Conservation (phyloP, 1,140 invertebrate genomes). For the Hycleus cichorii region DNA sequence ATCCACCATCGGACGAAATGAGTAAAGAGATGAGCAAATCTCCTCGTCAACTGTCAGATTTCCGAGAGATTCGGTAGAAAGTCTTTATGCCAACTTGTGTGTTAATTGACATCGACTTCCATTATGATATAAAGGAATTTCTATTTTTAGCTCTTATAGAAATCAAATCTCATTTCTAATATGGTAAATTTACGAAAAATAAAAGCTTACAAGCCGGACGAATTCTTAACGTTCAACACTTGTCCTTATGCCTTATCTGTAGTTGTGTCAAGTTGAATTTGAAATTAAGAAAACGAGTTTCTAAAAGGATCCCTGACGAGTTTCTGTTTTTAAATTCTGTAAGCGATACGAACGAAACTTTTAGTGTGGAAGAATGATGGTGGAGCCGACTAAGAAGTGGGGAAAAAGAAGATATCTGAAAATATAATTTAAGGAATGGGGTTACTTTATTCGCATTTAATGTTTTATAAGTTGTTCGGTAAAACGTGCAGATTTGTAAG, state of each 20-base stretch:
- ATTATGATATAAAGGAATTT: no score
- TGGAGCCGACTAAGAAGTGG: no score
- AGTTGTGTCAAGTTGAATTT: constrained; percentile 8
- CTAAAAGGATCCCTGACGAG: constrained; percentile 14
- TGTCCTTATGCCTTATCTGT: background rate
- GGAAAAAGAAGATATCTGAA: constrained; percentile 8
- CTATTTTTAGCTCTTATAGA: no score
- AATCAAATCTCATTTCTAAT: no score
- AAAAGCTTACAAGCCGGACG: no score
- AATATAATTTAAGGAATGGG: constrained; percentile 19
- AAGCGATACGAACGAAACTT: constrained; percentile 9
- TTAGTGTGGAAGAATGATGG: background rate
- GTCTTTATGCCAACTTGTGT: constrained; percentile 1
- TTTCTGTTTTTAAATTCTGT: constrained; percentile 17
- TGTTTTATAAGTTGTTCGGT: constrained; percentile 17
- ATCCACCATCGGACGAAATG: constrained; percentile 6
- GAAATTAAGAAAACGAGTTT: constrained; percentile 20
- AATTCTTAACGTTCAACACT: no score
- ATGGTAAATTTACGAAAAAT: no score
- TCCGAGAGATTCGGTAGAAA: constrained; percentile 12
- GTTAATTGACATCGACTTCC: no score
- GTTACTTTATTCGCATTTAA: constrained; percentile 20
- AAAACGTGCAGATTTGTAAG: constrained; percentile 19
- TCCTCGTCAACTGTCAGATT: constrained; percentile 16
- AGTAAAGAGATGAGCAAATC: constrained; percentile 17